Evolutionary conservation across 2,797 vertebrate genomes (phyloP).

Genomic region (Menidia menidia): DNA sequence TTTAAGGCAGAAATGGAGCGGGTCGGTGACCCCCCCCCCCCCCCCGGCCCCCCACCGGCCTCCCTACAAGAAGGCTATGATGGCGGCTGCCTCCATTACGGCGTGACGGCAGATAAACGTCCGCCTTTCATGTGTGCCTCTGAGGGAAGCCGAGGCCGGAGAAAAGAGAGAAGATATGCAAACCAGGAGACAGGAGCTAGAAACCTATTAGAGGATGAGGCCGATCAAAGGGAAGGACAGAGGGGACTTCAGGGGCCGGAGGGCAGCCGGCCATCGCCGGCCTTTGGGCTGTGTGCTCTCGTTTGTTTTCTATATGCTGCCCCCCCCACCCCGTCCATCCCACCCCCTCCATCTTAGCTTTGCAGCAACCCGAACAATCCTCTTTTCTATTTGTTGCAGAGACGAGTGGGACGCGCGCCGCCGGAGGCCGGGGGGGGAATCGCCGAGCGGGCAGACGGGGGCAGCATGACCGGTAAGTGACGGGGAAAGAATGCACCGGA

Average conservation of each 20-base stretch:
- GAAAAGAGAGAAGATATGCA: no score
- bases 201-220: background rate
- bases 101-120: conserved; percentile 42
- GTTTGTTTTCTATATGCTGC: conserved; percentile 71
- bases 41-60: no score
- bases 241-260: conserved; percentile 24
- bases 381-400: conserved; percentile 73
- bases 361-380: conserved; percentile 55
- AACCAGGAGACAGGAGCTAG: background rate
- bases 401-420: conserved; percentile 52
- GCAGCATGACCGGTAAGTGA: conserved; percentile 76
- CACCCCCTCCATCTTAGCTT: conserved; percentile 34
- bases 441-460: no score
- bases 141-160: conserved; percentile 42
- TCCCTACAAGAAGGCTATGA: no score
- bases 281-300: conserved; percentile 56
- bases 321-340: conserved; percentile 22
- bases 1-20: no score
- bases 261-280: conserved; percentile 28
- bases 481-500: no score
- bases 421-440: conserved; percentile 64
- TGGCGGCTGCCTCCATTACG: conserved; percentile 12
- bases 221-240: conserved; percentile 16
- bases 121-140: conserved; percentile 57
- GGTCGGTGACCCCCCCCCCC: no score